Percentiles rank a stretch among this genome's conserved stretches.
These are phyloP conservation scores for Mimumesa dahlbomi DNA, from an alignment of 2,888 invertebrate species.

Conservation along the genomic window DNA sequence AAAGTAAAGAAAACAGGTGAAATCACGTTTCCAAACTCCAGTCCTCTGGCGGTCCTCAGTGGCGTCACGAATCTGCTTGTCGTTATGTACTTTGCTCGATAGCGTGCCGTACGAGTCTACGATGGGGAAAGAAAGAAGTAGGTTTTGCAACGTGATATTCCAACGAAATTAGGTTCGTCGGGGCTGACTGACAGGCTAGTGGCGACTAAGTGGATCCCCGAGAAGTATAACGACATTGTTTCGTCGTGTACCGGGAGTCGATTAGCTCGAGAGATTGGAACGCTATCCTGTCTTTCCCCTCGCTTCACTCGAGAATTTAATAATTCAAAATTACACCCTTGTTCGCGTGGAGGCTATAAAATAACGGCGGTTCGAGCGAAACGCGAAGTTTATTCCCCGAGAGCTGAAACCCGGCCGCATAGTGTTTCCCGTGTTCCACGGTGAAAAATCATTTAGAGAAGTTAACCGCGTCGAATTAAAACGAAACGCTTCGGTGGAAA, in stretches of 20 bases:
- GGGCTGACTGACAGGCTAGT: neutral
- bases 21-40: too few species aligned
- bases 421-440: neutral
- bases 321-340: constrained; percentile 41
- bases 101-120: too few species aligned
- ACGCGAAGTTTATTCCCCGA: constrained; percentile 15
- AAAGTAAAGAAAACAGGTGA: too few species aligned
- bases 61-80: too few species aligned
- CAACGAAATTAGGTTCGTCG: constrained; percentile 31
- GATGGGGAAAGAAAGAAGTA: too few species aligned
- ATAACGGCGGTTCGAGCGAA: too few species aligned
- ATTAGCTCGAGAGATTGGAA: constrained; percentile 42
- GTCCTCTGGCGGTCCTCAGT: too few species aligned
- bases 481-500: too few species aligned
- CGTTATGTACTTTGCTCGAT: too few species aligned
- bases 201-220: constrained; percentile 39
- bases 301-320: constrained; percentile 32
- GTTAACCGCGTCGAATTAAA: too few species aligned
- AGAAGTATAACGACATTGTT: constrained; percentile 29
- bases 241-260: neutral
- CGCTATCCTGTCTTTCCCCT: constrained; percentile 1
- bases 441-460: too few species aligned
- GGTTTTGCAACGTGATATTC: constrained; percentile 1
- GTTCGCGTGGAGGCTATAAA: constrained; percentile 3
- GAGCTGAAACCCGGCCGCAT: too few species aligned